Conservation (phyloP, 2,888 invertebrate genomes). For the Anoncus sp. region DNA sequence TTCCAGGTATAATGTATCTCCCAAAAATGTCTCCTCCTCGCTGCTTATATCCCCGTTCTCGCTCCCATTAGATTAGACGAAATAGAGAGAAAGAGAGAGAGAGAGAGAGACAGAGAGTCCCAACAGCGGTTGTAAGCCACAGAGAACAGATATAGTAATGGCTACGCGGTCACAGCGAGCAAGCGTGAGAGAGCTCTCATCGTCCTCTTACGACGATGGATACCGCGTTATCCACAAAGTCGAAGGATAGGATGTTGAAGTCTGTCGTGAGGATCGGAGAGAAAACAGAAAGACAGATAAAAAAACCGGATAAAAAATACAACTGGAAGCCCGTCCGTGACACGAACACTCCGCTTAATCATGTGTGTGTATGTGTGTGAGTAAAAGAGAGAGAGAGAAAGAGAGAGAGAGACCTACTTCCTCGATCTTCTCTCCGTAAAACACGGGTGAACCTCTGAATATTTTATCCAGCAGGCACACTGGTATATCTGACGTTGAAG, state of each 20-base stretch:
- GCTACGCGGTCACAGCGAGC: constrained; percentile 41
- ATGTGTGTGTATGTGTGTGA: constrained; percentile 78
- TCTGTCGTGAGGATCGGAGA: constrained; percentile 46
- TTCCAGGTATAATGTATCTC: constrained; percentile 62
- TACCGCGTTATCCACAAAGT: constrained; percentile 56
- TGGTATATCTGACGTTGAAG: neutral
- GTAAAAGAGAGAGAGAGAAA: constrained; percentile 38
- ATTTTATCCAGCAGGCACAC: neutral
- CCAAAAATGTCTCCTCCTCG: constrained; percentile 57
- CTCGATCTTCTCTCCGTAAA: constrained; percentile 32
- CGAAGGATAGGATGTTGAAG: constrained; percentile 56
- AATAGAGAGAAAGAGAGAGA: constrained; percentile 23
- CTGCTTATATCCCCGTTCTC: constrained; percentile 65
- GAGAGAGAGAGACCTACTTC: constrained; percentile 13
- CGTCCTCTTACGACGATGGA: constrained; percentile 66
- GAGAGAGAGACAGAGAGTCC: constrained; percentile 17
- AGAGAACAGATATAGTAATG: constrained; percentile 50
- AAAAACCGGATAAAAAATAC: constrained; percentile 28
- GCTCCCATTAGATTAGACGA: constrained; percentile 61
- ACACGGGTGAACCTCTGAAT: constrained; percentile 30
- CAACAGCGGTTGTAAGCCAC: constrained; percentile 43
- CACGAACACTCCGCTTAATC: constrained; percentile 80
- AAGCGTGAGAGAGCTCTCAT: constrained; percentile 61
- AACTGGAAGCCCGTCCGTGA: constrained; percentile 69
- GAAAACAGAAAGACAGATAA: constrained; percentile 52